Evolutionary conservation across 2,797 vertebrate genomes (phyloP).

Genomic region (Okamejei kenojei): DNA sequence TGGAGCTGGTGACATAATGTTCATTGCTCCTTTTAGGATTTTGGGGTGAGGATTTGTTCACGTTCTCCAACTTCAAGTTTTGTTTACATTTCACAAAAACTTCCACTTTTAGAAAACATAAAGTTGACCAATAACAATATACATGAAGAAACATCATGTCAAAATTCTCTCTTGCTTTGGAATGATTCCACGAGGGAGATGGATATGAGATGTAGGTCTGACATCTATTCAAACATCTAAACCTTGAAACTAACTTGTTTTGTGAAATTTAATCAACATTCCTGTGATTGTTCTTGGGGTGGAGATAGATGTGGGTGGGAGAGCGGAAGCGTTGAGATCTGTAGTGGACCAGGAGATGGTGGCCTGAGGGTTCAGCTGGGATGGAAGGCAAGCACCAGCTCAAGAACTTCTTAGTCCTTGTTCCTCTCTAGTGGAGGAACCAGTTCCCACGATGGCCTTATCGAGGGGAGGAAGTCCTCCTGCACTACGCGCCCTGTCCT

Average conservation of each 20-base stretch:
- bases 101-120: neutral
- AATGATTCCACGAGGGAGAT: neutral
- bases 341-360: too few relatives aligned
- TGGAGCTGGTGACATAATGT: neutral
- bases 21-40: neutral
- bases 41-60: neutral
- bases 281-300: neutral
- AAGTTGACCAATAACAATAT: neutral
- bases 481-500: too few relatives aligned
- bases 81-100: neutral
- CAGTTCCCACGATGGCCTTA: too few relatives aligned
- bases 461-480: too few relatives aligned
- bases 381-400: too few relatives aligned
- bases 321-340: too few relatives aligned
- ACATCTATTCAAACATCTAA: neutral
- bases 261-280: neutral
- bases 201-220: neutral
- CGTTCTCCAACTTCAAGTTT: neutral
- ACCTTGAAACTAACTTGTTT: neutral
- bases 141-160: neutral
- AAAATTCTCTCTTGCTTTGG: neutral
- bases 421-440: too few relatives aligned
- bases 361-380: too few relatives aligned
- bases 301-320: too few relatives aligned
- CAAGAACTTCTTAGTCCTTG: too few relatives aligned